phyloP scores from a whole-genome alignment of 2,797 vertebrate genomes.

The Alca torda region DNA sequence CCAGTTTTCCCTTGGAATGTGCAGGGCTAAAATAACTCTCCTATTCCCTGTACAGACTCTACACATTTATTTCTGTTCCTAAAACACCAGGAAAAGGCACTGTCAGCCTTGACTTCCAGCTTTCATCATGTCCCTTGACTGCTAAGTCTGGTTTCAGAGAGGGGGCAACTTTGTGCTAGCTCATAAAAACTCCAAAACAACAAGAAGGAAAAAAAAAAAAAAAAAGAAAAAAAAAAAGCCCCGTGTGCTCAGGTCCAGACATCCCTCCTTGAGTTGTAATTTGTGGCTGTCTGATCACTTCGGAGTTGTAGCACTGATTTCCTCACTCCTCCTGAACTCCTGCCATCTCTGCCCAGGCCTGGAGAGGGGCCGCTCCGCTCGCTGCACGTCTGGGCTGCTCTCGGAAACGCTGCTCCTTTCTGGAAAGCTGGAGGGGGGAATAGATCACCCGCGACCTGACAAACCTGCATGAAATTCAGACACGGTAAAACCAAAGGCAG shows the following conservation, averaged over 20 bases:
- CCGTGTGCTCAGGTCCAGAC: conserved; percentile 5
- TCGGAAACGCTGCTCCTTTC: background rate
- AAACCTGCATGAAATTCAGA: background rate
- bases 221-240: background rate
- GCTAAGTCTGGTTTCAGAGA: conserved; percentile 9
- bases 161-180: background rate
- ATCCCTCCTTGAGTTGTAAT: background rate
- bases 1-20: background rate
- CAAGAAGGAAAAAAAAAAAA: background rate
- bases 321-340: background rate
- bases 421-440: background rate
- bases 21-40: background rate
- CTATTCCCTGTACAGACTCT: background rate
- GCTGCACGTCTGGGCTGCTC: background rate
- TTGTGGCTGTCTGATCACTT: conserved; percentile 39
- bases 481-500: background rate
- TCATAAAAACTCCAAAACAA: background rate
- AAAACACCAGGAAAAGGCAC: background rate
- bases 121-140: background rate
- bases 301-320: background rate
- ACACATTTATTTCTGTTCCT: background rate
- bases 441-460: background rate
- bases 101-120: background rate
- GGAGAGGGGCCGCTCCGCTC: background rate
- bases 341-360: background rate